phyloP scores from a whole-genome alignment of 1,140 invertebrate genomes.

The Venturia canescens region DNA sequence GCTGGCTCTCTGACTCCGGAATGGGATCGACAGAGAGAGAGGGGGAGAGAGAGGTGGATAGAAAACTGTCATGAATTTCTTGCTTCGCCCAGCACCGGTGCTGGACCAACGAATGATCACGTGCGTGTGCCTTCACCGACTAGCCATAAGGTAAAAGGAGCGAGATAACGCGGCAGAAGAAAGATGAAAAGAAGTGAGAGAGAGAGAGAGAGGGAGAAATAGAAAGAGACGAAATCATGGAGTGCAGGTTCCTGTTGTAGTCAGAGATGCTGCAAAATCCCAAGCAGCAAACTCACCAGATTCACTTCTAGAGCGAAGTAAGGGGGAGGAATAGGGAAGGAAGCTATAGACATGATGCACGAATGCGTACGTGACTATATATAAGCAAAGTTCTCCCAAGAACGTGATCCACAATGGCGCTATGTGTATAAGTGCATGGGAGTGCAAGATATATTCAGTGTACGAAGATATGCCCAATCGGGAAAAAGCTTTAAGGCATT shows the following conservation, averaged over 20 bases:
- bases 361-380: not conserved
- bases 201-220: slow-evolving; percentile 17
- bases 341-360: not conserved
- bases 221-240: slow-evolving; percentile 29
- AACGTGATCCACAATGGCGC: slow-evolving; percentile 32
- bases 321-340: not conserved
- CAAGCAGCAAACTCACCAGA: not conserved
- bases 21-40: slow-evolving; percentile 65
- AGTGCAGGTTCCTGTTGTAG: slow-evolving; percentile 5
- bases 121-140: slow-evolving; percentile 20
- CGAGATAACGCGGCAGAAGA: too few species aligned
- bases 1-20: slow-evolving; percentile 63
- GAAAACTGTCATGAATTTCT: slow-evolving; percentile 35
- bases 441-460: slow-evolving; percentile 15
- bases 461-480: slow-evolving; percentile 37
- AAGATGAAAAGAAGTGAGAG: not conserved
- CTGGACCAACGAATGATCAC: slow-evolving; percentile 9
- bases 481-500: slow-evolving; percentile 28
- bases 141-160: slow-evolving; percentile 12
- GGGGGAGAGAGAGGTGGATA: slow-evolving; percentile 29
- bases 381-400: not conserved
- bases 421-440: not conserved
- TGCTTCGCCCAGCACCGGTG: slow-evolving; percentile 24
- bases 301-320: not conserved
- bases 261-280: slow-evolving; percentile 7